phyloP scores from a whole-genome alignment of 2,888 invertebrate genomes.

The Xestobium rufovillosum region DNA sequence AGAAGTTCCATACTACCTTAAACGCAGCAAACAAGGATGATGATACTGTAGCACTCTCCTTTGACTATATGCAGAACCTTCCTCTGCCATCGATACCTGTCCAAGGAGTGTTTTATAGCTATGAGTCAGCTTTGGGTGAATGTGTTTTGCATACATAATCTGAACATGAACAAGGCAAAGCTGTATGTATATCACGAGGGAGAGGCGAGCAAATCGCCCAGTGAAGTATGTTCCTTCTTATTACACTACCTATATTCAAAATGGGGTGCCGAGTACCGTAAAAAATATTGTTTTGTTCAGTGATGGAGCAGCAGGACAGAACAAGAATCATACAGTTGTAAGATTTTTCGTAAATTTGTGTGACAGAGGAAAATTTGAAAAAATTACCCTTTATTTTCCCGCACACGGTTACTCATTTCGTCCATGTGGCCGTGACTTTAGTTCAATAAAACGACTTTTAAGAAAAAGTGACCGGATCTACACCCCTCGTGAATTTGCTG shows the following conservation, averaged over 20 bases:
- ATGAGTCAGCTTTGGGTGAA: too few species aligned
- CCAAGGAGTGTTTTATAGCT: slow-evolving; percentile 28
- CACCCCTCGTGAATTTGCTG: slow-evolving; percentile 7
- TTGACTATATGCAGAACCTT: slow-evolving; percentile 30
- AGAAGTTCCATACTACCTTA: slow-evolving; percentile 16
- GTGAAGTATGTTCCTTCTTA: slow-evolving; percentile 1
- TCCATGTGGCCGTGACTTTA: slow-evolving; percentile 8
- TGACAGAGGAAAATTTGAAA: slow-evolving; percentile 5
- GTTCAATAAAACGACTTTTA: slow-evolving; percentile 8
- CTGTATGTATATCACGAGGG: too few species aligned
- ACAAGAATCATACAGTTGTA: slow-evolving; percentile 10
- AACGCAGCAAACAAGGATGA: slow-evolving; percentile 12
- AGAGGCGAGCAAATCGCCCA: slow-evolving; percentile 1
- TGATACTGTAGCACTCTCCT: slow-evolving; percentile 21
- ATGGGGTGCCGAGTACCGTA: neutral
- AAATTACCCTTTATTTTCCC: slow-evolving; percentile 4
- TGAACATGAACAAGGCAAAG: too few species aligned
- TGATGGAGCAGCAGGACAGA: slow-evolving; percentile 8
- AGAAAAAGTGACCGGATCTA: slow-evolving; percentile 9
- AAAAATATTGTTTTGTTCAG: neutral
- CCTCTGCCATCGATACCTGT: slow-evolving; percentile 27
- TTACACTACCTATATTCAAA: slow-evolving; percentile 1
- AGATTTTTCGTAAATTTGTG: slow-evolving; percentile 5
- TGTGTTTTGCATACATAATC: too few species aligned
- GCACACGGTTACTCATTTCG: slow-evolving; percentile 3